A percentile compares a stretch with the other conserved stretches of the same genome.
Conservation (phyloP, 2,797 vertebrate genomes). For the Okamejei kenojei region DNA sequence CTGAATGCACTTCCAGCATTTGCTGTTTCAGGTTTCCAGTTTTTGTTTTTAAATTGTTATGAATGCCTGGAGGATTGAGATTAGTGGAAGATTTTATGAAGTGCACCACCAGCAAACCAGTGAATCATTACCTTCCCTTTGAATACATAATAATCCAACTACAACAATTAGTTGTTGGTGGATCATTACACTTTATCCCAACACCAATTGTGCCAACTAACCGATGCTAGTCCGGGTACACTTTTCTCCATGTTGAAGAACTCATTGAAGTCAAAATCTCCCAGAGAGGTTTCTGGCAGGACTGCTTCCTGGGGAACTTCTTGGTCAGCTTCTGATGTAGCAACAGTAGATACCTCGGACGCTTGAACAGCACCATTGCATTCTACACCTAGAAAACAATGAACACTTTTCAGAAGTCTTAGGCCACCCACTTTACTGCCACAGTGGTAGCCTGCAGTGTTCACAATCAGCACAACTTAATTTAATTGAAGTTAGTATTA, state of each 20-base stretch:
- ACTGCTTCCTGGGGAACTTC: slow-evolving; percentile 80
- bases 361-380: slow-evolving; percentile 84
- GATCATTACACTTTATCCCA: neutral
- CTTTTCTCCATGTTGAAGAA: slow-evolving; percentile 97
- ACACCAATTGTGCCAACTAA: slow-evolving; percentile 59
- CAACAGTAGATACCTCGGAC: slow-evolving; percentile 57
- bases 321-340: slow-evolving; percentile 73
- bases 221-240: slow-evolving; percentile 89
- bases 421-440: too few species aligned
- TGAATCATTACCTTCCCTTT: neutral
- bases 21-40: too few species aligned
- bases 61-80: neutral
- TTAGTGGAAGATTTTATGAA: neutral
- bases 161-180: neutral
- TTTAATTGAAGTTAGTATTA: too few species aligned
- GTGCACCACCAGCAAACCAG: neutral
- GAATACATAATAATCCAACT: neutral
- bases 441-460: too few species aligned
- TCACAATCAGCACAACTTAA: too few species aligned
- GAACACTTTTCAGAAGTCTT: neutral
- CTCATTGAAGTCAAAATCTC: slow-evolving; percentile 97
- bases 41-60: neutral
- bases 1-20: too few species aligned
- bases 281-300: slow-evolving; percentile 73
- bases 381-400: slow-evolving; percentile 55